Evolutionary conservation across 2,113 vertebrate genomes (phyloP).

Genomic region (Illadopsis cleaveri): DNA sequence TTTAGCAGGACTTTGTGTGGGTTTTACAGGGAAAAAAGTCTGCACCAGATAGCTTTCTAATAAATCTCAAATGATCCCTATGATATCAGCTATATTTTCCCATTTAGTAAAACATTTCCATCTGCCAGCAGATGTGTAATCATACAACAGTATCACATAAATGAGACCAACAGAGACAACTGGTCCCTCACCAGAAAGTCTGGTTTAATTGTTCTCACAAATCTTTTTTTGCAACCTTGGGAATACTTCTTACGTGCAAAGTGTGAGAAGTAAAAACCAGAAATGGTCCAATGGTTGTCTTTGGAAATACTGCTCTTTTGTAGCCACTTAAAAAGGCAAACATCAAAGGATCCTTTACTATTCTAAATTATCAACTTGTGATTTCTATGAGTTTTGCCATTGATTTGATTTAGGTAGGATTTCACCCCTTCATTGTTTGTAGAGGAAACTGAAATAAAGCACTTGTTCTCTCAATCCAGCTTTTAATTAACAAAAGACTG

Average conservation of each 20-base stretch:
- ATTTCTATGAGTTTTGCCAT: background rate
- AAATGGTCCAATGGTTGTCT: background rate
- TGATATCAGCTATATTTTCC: background rate
- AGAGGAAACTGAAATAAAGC: background rate
- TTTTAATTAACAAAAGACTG: background rate
- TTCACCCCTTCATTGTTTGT: background rate
- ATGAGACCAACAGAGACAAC: background rate
- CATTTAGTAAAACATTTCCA: background rate
- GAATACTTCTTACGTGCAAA: background rate
- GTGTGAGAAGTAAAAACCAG: background rate
- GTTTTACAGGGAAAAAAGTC: background rate
- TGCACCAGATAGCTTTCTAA: background rate
- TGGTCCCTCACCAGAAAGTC: background rate
- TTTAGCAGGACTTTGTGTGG: background rate
- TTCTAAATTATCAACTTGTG: background rate
- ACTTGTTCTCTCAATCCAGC: background rate
- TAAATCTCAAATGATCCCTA: background rate
- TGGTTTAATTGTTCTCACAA: background rate
- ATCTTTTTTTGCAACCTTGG: background rate
- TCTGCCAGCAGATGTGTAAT: background rate
- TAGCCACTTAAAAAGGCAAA: background rate
- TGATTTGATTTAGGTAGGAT: background rate
- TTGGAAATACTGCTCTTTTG: background rate
- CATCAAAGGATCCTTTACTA: background rate
- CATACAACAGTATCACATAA: background rate